Evolutionary conservation across 2,797 vertebrate genomes (phyloP), one percentile per base, ranked within the genome.

Genomic region (Schizopygopsis pylzovi): DNA sequence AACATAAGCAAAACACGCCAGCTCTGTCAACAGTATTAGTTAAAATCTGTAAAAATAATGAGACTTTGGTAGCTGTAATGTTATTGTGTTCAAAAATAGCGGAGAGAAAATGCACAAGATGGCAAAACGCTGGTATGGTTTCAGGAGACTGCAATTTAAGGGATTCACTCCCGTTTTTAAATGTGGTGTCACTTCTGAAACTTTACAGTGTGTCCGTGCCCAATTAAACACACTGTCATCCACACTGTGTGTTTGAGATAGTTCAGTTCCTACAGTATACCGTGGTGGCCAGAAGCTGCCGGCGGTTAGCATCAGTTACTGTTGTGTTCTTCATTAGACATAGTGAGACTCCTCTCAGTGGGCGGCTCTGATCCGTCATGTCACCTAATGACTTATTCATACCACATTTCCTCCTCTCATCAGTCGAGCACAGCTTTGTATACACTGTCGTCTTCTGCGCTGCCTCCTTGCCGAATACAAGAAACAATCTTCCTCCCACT

Each of bases 321-420:
- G n/a, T 15, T 4, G 4, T 65, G 47, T 6, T 20, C 47, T 56
- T 39, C 67, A 13, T 54, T 56, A 39, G 18, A 15, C 22, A 8
- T 12, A 12, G 41, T 0, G 6, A 43, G 33, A n/a, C 28, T 71
- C 77, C 79, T 88, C 89, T 81, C 90, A 90, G 89, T 54, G 59
- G 90, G 88, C 81, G 89, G 81, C 84, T 37, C n/a, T 39, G 43
- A 86, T 75, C 68, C 73, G 54, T 82, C 83, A 59, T 82, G 49
- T 25, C 81, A 81, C 76, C 82, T 91, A 68, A 90, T 92, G 85
- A 90, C 91, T 93, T 88, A 93, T 93, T 94, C 90, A 94, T 92
- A 68, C 80, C 54, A 85, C 76, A 54, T 89, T 90, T 91, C 90
- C 49, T 88, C 78, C 52, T 77, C 87, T 88, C 72, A 86, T 91